Evolutionary conservation across 2,888 invertebrate species (phyloP).

Genomic region (Thymelicus acteon): DNA sequence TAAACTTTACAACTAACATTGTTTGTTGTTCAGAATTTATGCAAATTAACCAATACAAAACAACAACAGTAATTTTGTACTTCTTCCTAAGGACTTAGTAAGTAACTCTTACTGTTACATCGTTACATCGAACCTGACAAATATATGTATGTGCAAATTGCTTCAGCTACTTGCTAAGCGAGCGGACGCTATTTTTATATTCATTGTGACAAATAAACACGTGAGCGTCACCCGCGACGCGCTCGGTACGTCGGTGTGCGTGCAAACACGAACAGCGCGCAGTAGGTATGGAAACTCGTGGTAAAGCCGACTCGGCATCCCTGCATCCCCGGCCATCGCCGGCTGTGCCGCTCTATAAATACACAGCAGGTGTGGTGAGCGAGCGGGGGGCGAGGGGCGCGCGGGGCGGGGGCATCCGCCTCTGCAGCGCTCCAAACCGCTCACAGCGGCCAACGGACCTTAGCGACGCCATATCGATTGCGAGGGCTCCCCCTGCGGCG

Average conservation of each 20-base stretch:
- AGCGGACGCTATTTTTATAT: constrained; percentile 65
- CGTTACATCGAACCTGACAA: neutral
- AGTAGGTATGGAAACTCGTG: constrained; percentile 64
- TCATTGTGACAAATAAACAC: constrained; percentile 73
- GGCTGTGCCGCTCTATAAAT: constrained; percentile 80
- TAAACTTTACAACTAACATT: neutral
- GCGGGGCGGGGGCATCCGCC: constrained; percentile 77
- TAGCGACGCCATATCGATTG: constrained; percentile 85
- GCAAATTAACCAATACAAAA: neutral
- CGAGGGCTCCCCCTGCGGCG: constrained; percentile 84
- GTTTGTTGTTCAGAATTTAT: neutral
- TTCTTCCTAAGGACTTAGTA: neutral
- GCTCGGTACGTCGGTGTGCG: constrained; percentile 47
- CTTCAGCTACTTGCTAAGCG: constrained; percentile 36
- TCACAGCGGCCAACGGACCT: constrained; percentile 84
- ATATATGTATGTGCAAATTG: constrained; percentile 29
- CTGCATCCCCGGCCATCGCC: constrained; percentile 76
- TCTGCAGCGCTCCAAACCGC: constrained; percentile 81
- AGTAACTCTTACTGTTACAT: neutral
- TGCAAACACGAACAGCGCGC: constrained; percentile 50
- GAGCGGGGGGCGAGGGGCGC: constrained; percentile 61
- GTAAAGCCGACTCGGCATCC: constrained; percentile 61
- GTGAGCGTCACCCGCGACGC: constrained; percentile 63
- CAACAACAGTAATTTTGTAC: neutral
- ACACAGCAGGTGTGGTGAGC: constrained; percentile 81